Evolutionary conservation across 2,888 invertebrate species (phyloP), one percentile per base, ranked within the genome.

Genomic region (Oscheius sp.): DNA sequence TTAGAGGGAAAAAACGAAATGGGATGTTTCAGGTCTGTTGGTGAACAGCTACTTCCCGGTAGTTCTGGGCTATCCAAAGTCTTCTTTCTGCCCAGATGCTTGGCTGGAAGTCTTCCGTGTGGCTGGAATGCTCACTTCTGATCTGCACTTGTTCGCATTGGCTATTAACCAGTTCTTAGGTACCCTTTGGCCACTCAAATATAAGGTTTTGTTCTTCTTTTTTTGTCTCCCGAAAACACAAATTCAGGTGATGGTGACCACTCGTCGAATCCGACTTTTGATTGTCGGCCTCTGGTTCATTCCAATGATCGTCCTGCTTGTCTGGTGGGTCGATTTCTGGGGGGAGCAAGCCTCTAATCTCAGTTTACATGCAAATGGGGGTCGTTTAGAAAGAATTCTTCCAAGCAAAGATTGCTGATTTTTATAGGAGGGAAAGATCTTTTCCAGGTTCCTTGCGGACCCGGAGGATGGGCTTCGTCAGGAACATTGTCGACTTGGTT

Each of bases 91-190:
- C 62, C 75, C 73, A 66, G 81, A 82, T 68, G 83, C 83, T 1
- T 58, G 80, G 35, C 59, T 84, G 9, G 84, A 75, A 55, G 84
- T 87, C 63, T 84, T 87, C 60, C 81, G 87, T n/a, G 82, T 87
- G 42, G 75, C 83, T 5, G 86, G 86, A 50, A 87, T 87, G 87
- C 79, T 87, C 29, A 88, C 87, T 7, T 87, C 86, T 5, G 85
- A 87, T 77, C 78, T 86, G 73, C 87, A 87, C 66, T 78, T 87
- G 1, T 86, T 87, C 59, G 87, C 86, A 2, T 73, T 87, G 42
- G 86, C 87, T 2, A 81, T 86, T 55, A 86, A 88, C 73, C 87
- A 87, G 59, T 87, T 86, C 73, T 68, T 87, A 7, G 87, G 87
- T 48, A 87, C 86, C 10, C 78, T 84, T 73, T 86, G 83, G 79